Percentiles rank a stretch among this genome's conserved stretches.
Evolutionary conservation across 2,888 invertebrate genomes (phyloP).

Genomic region (Psylliodes chrysocephalus): DNA sequence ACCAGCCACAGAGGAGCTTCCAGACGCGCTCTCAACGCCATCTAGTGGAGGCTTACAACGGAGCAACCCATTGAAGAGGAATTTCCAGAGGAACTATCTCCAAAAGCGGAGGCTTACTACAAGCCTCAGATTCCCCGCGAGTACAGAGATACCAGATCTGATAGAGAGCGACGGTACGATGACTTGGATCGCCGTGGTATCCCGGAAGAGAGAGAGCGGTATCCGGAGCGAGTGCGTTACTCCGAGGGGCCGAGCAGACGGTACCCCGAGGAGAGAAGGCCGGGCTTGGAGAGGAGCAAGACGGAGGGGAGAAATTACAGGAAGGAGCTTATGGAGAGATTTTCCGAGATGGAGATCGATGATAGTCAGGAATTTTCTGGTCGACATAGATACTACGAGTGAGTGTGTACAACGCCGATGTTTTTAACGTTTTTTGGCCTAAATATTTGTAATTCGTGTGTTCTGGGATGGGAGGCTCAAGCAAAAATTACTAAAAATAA

Average conservation of each 20-base stretch:
- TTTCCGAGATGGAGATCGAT: constrained; percentile 62
- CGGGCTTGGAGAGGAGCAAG: constrained; percentile 50
- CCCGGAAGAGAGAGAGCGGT: constrained; percentile 38
- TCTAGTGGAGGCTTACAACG: constrained; percentile 71
- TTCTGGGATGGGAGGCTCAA: constrained; percentile 9
- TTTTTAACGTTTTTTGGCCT: constrained; percentile 27
- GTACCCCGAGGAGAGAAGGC: constrained; percentile 48
- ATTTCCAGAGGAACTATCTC: constrained; percentile 61
- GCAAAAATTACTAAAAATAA: constrained; percentile 20
- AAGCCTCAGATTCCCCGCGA: constrained; percentile 62
- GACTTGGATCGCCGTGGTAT: constrained; percentile 42
- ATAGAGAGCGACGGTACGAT: constrained; percentile 41
- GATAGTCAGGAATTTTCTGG: constrained; percentile 60
- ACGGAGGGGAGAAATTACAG: constrained; percentile 62
- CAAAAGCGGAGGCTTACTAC: constrained; percentile 58
- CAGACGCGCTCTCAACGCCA: constrained; percentile 78
- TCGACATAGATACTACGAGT: constrained; percentile 62
- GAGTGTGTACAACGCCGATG: constrained; percentile 2
- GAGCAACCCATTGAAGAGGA: constrained; percentile 65
- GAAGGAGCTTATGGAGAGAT: constrained; percentile 61
- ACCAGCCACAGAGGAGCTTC: constrained; percentile 71
- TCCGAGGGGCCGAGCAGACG: constrained; percentile 42
- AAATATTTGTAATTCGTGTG: constrained; percentile 16
- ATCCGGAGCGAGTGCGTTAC: constrained; percentile 38
- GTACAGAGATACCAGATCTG: constrained; percentile 57